phyloP scores from a whole-genome alignment of 1,140 invertebrate species.

The Megalonaias nervosa region DNA sequence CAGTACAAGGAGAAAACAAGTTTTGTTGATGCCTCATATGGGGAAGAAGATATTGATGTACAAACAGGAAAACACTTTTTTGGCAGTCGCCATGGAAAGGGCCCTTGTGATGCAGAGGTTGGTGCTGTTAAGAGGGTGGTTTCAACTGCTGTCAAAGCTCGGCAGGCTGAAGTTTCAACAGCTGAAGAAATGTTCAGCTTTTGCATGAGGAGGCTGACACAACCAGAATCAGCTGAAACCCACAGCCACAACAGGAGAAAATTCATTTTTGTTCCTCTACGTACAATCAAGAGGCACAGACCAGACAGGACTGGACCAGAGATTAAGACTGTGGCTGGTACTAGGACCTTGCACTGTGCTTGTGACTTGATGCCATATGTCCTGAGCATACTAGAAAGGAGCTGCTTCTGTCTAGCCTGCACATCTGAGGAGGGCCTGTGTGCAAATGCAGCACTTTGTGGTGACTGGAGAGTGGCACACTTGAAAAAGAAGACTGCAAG shows the following conservation, averaged over 20 bases:
- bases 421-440: background rate
- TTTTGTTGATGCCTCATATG: slow-evolving; percentile 27
- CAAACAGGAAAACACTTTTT: slow-evolving; percentile 39
- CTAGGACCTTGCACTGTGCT: slow-evolving; percentile 16
- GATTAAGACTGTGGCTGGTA: slow-evolving; percentile 1
- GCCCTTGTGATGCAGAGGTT: slow-evolving; percentile 39
- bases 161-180: slow-evolving; percentile 16
- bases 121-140: slow-evolving; percentile 37
- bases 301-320: background rate
- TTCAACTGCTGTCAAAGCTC: slow-evolving; percentile 8
- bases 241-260: slow-evolving; percentile 11
- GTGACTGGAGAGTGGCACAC: background rate
- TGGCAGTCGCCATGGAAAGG: slow-evolving; percentile 43
- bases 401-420: slow-evolving; percentile 33
- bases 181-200: slow-evolving; percentile 25
- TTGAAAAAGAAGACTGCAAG: background rate
- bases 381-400: slow-evolving; percentile 5
- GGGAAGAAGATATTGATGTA: slow-evolving; percentile 24
- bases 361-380: slow-evolving; percentile 20
- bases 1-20: slow-evolving; percentile 39
- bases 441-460: background rate
- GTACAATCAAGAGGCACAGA: slow-evolving; percentile 20
- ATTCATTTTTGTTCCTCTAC: slow-evolving; percentile 29
- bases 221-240: background rate
- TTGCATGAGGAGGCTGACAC: slow-evolving; percentile 4